Conservation (phyloP, 1,140 invertebrate species). For the Ephestia elutella region DNA sequence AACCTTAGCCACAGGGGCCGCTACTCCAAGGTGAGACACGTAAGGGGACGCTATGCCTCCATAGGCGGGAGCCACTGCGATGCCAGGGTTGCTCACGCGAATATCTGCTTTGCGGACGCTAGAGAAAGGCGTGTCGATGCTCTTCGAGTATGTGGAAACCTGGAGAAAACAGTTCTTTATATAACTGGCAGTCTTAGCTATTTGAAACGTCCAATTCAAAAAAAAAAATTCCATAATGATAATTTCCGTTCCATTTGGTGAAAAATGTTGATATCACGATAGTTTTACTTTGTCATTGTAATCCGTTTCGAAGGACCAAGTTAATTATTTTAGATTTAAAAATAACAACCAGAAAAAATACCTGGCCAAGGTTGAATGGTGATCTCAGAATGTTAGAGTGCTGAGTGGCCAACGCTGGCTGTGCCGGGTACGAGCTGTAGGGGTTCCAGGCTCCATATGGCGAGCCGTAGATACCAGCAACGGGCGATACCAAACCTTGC, state of each 20-base stretch:
- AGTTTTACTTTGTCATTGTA: too few species aligned
- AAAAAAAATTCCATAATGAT: too few species aligned
- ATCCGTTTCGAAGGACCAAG: too few species aligned
- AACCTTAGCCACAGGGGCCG: conserved; percentile 51
- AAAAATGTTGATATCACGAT: too few species aligned
- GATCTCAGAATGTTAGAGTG: conserved; percentile 78
- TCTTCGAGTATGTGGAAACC: conserved; percentile 78
- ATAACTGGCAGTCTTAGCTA: too few species aligned
- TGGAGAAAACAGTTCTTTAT: conserved; percentile 21
- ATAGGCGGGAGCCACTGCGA: conserved; percentile 58
- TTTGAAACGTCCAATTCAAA: too few species aligned
- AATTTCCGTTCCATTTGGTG: too few species aligned
- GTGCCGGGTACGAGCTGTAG: conserved; percentile 54
- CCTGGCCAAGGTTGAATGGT: conserved; percentile 77
- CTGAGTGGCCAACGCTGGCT: conserved; percentile 76
- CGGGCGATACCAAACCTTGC: conserved; percentile 38
- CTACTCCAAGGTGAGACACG: conserved; percentile 69
- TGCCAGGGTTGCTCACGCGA: conserved; percentile 78
- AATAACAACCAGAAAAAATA: conserved; percentile 16
- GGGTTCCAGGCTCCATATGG: conserved; percentile 48
- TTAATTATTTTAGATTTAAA: too few species aligned
- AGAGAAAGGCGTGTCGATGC: conserved; percentile 81
- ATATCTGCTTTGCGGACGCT: conserved; percentile 79
- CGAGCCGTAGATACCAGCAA: conserved; percentile 25
- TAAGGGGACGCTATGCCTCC: conserved; percentile 65